Conservation (phyloP, 2,888 invertebrate genomes). For the Sminthurides aquaticus region DNA sequence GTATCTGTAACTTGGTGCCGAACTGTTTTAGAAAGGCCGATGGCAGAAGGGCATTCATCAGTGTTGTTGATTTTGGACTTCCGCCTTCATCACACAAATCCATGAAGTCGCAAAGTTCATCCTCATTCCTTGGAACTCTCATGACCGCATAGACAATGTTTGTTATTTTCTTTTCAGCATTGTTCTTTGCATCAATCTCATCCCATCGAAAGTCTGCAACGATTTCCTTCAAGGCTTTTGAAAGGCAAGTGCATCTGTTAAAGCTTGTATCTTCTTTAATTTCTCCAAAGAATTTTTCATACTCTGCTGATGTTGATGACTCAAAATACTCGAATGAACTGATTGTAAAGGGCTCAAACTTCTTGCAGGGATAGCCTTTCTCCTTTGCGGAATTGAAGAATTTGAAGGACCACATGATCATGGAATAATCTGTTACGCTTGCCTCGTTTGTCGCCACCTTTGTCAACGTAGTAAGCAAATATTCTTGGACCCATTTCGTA, state of each 20-base stretch:
- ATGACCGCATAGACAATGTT: slow-evolving; percentile 32
- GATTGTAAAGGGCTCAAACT: slow-evolving; percentile 27
- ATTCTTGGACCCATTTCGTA: slow-evolving; percentile 30
- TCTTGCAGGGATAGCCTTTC: slow-evolving; percentile 26
- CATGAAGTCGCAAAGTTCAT: slow-evolving; percentile 25
- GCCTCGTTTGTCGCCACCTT: slow-evolving; percentile 24
- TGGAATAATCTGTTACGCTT: slow-evolving; percentile 19
- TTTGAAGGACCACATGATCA: slow-evolving; percentile 32
- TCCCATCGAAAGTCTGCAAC: slow-evolving; percentile 9
- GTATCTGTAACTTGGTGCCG: slow-evolving; percentile 26
- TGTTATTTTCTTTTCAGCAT: background rate
- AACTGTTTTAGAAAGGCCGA: slow-evolving; percentile 31
- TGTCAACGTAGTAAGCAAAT: slow-evolving; percentile 26
- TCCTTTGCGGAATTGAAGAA: slow-evolving; percentile 32
- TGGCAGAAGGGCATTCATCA: slow-evolving; percentile 31
- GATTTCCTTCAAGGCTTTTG: slow-evolving; percentile 12
- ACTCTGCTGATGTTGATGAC: background rate
- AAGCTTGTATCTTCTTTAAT: background rate
- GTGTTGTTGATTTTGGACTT: slow-evolving; percentile 21
- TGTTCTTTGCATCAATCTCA: background rate
- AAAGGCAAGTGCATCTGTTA: slow-evolving; percentile 11
- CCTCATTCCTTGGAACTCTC: slow-evolving; percentile 30
- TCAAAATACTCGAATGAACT: slow-evolving; percentile 30
- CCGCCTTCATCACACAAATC: slow-evolving; percentile 19
- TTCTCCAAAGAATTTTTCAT: slow-evolving; percentile 3